A percentile compares a stretch with the other conserved stretches of the same genome.
These are phyloP conservation scores for Melinaea menophilus DNA, from an alignment of 2,888 invertebrate species.

Conservation along the genomic window DNA sequence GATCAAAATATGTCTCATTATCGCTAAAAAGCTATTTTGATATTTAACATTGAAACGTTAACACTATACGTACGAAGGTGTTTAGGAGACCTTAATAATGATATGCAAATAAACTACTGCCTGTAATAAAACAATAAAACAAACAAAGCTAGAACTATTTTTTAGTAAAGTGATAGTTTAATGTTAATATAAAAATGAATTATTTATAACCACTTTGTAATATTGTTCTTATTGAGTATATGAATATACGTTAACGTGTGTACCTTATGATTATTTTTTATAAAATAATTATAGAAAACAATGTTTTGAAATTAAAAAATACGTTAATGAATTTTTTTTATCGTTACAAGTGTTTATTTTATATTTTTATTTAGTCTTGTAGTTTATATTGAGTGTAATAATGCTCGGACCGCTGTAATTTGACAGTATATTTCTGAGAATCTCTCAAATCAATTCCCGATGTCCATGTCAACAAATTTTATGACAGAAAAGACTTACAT, in stretches of 20 bases:
- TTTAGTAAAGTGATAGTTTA: neutral
- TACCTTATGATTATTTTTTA: no score
- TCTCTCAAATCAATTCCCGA: neutral
- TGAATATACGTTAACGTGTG: no score
- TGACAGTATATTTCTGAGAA: slow-evolving; percentile 11
- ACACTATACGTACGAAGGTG: no score
- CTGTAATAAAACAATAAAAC: neutral
- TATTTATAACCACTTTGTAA: neutral
- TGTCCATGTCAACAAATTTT: slow-evolving; percentile 1
- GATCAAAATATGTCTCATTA: no score
- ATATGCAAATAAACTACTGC: no score
- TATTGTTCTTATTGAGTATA: no score
- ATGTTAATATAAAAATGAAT: neutral
- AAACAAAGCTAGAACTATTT: neutral
- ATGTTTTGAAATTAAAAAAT: neutral
- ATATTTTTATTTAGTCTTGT: slow-evolving; percentile 33
- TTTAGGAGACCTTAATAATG: no score
- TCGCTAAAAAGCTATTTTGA: neutral
- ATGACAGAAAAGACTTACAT: neutral
- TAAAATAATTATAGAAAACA: no score
- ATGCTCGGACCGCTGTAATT: slow-evolving; percentile 9
- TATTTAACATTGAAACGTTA: neutral
- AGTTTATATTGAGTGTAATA: slow-evolving; percentile 33
- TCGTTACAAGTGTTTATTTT: neutral
- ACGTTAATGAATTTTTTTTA: neutral